Base-by-base conservation (phyloP, 2,888 invertebrate genomes). In the Apomyelois bistriatella region DNA sequence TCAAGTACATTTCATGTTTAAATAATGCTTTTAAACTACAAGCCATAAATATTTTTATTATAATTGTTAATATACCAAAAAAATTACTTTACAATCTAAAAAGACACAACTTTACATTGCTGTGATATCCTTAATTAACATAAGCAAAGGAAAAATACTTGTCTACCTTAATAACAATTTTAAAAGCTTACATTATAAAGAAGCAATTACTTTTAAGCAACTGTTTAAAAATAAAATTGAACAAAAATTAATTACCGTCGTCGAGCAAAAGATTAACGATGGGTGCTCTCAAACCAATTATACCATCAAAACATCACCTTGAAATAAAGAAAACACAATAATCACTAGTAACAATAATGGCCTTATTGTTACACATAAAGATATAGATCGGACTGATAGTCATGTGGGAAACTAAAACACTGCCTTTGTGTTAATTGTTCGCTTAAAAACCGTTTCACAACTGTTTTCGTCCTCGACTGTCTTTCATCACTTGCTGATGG, bases 281-380 rank as follows among this genome's bases (percentile, higher is more conserved):
- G 67, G 67, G 67, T 68, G 65, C 67, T 72, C 71, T 71, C 67
- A 58, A 65, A 75, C 74, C 79, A 82, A 85, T 85, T 84, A 82
- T 70, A 68, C 72, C 78, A 79, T 86, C 86, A 87, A 84, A 85
- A 85, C 80, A 79, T 83, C 76, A 79, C 85, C 86, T 86, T 85
- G 85, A 70, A 77, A 74, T 74, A 76, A 80, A 82, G 79, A 84
- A 82, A 79, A 81, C 76, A 76, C 69, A 72, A 72, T 72, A 65
- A 70, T 69, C 71, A 71, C 73, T 68, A 75, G 65, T 63, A 68
- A 72, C 76, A 68, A 77, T 85, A 87, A 86, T 82, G 73, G 73
- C 62, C 68, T 81, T 74, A 86, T 86, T 87, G 84, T 86, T 84
- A 70, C 75, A 72, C 66, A 69, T 72, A 72, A 64, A 67, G 67